A percentile compares a stretch with the other conserved stretches of the same genome.
Conservation (phyloP, 2,888 invertebrate species). For the Auanema sp. region DNA sequence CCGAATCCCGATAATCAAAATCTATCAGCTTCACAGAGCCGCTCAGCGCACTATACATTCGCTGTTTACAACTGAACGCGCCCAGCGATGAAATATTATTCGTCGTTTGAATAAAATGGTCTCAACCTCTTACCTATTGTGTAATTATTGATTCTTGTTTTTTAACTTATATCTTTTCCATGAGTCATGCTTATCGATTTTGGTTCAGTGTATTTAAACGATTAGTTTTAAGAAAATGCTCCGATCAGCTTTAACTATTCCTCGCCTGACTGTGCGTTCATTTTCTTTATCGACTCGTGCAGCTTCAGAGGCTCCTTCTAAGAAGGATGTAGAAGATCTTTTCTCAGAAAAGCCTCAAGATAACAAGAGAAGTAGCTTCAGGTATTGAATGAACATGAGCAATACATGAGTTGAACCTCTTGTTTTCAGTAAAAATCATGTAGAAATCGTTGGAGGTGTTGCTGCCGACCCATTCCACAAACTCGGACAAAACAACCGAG, state of each 20-base stretch:
- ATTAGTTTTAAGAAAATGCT: conserved; percentile 22
- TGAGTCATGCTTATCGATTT: conserved; percentile 1
- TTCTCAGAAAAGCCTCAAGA: conserved; percentile 32
- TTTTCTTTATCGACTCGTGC: conserved; percentile 24
- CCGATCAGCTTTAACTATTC: conserved; percentile 24
- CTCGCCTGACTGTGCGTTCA: conserved; percentile 24
- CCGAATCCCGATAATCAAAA: too few relatives aligned
- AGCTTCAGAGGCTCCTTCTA: conserved; percentile 24
- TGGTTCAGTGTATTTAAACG: neutral
- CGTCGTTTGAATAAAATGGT: too few relatives aligned
- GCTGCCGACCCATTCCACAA: conserved; percentile 40
- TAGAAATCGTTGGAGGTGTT: conserved; percentile 55
- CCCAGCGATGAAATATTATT: too few relatives aligned
- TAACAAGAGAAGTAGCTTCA: conserved; percentile 24
- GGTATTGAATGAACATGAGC: conserved; percentile 14
- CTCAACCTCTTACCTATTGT: neutral
- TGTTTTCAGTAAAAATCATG: conserved; percentile 44
- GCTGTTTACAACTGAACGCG: too few relatives aligned
- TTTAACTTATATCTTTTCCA: neutral
- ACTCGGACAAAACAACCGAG: conserved; percentile 38
- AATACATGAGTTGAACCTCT: neutral
- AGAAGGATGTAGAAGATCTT: conserved; percentile 36
- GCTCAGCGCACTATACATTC: too few relatives aligned
- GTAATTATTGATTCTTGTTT: conserved; percentile 3
- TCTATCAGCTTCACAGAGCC: too few relatives aligned